phyloP scores from a whole-genome alignment of 2,113 vertebrate genomes.

The Passer domesticus region DNA sequence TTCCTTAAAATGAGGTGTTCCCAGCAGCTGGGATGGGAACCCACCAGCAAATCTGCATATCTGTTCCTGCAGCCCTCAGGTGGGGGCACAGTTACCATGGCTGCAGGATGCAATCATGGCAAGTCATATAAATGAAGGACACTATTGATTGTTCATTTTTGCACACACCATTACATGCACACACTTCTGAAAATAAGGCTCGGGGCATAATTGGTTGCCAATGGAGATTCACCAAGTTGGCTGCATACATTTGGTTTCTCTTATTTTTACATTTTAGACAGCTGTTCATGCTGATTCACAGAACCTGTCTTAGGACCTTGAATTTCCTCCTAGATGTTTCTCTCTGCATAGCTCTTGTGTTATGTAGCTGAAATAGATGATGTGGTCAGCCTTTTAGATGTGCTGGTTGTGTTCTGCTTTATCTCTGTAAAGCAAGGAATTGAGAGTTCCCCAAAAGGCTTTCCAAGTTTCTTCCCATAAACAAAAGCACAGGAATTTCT shows the following conservation, averaged over 20 bases:
- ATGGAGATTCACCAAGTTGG: conserved; percentile 37
- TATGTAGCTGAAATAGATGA: not conserved
- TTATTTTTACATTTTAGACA: not conserved
- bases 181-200: conserved; percentile 22
- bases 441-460: not conserved
- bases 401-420: not conserved
- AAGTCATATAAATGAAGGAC: not conserved
- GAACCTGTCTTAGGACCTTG: not conserved
- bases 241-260: not conserved
- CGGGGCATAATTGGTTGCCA: not conserved
- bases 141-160: conserved; percentile 34
- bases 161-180: conserved; percentile 46
- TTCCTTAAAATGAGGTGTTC: not conserved
- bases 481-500: not conserved
- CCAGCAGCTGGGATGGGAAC: not conserved
- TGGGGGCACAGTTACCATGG: conserved; percentile 28
- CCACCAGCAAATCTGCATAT: not conserved
- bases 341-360: not conserved
- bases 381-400: not conserved
- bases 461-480: not conserved
- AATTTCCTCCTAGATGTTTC: not conserved
- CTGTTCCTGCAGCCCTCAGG: not conserved
- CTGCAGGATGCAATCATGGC: conserved; percentile 8
- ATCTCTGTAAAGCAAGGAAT: not conserved
- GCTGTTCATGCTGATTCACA: not conserved